Percentiles rank a stretch among this genome's conserved stretches.
phyloP scores from a whole-genome alignment of 1,140 invertebrate species.

The Aphelenchoides fujianensis region DNA sequence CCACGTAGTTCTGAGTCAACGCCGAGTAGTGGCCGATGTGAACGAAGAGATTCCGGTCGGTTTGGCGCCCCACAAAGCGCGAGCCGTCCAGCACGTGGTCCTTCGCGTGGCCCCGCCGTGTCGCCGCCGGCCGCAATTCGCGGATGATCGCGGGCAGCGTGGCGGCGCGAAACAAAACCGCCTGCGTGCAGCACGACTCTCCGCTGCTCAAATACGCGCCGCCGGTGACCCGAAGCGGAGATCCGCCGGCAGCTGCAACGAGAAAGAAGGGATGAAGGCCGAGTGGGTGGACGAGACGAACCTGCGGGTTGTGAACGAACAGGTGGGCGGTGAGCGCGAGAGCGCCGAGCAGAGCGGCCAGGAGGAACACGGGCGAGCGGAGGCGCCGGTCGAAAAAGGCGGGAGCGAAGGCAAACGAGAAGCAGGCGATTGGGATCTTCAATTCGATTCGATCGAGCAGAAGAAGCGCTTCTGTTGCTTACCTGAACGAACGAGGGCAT shows the following conservation, averaged over 20 bases:
- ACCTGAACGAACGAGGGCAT: too few species aligned
- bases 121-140: background rate
- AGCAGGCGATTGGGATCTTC: too few species aligned
- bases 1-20: slow-evolving; percentile 27
- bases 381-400: too few species aligned
- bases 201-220: slow-evolving; percentile 24
- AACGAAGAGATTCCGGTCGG: slow-evolving; percentile 26
- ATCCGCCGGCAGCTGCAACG: slow-evolving; percentile 25
- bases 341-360: too few species aligned
- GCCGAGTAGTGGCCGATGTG: slow-evolving; percentile 32
- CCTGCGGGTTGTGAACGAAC: too few species aligned
- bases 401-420: too few species aligned
- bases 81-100: slow-evolving; percentile 33
- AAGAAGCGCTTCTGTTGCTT: too few species aligned
- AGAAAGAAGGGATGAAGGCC: too few species aligned
- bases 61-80: slow-evolving; percentile 11
- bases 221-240: slow-evolving; percentile 18
- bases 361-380: too few species aligned
- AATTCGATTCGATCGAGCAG: too few species aligned
- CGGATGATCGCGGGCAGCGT: slow-evolving; percentile 15
- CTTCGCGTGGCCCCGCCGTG: slow-evolving; percentile 20
- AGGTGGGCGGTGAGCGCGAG: too few species aligned
- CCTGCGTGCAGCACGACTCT: slow-evolving; percentile 32
- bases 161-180: slow-evolving; percentile 19
- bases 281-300: too few species aligned